Conservation (phyloP, 2,888 invertebrate genomes). For the Pristionchus maxplancki region DNA sequence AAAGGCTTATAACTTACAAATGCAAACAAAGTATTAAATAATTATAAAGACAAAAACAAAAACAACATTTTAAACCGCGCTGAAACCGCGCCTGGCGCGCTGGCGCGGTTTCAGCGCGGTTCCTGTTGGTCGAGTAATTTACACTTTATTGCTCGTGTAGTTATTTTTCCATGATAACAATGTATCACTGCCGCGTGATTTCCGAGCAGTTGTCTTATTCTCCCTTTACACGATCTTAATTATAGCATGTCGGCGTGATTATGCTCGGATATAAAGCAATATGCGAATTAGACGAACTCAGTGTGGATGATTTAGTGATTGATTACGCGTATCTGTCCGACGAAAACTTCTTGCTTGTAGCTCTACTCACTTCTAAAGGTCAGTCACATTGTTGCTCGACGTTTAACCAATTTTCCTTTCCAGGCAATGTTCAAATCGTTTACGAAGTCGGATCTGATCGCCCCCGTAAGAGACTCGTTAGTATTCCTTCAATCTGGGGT, state of each 20-base stretch:
- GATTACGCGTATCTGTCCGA: slow-evolving; percentile 65
- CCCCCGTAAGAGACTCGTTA: slow-evolving; percentile 58
- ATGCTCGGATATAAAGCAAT: slow-evolving; percentile 40
- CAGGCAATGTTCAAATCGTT: slow-evolving; percentile 62
- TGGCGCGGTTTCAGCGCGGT: not conserved
- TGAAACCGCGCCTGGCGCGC: not conserved
- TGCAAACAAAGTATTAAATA: not conserved
- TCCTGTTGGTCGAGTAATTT: not conserved
- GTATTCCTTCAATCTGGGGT: slow-evolving; percentile 54
- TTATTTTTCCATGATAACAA: not conserved
- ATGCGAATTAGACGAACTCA: slow-evolving; percentile 61
- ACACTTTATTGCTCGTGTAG: not conserved
- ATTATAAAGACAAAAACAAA: not conserved
- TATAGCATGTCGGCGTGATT: slow-evolving; percentile 24
- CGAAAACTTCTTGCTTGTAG: slow-evolving; percentile 69
- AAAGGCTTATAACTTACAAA: not conserved
- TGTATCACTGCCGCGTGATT: not conserved
- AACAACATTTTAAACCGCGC: not conserved
- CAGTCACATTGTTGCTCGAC: not conserved
- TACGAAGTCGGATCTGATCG: slow-evolving; percentile 59
- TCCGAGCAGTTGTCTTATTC: not conserved
- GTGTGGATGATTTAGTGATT: slow-evolving; percentile 63
- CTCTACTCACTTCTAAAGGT: slow-evolving; percentile 71
- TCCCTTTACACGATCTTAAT: not conserved
- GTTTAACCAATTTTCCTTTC: not conserved